phyloP scores from a whole-genome alignment of 2,888 invertebrate genomes.

The Lycocerus yunnanus region DNA sequence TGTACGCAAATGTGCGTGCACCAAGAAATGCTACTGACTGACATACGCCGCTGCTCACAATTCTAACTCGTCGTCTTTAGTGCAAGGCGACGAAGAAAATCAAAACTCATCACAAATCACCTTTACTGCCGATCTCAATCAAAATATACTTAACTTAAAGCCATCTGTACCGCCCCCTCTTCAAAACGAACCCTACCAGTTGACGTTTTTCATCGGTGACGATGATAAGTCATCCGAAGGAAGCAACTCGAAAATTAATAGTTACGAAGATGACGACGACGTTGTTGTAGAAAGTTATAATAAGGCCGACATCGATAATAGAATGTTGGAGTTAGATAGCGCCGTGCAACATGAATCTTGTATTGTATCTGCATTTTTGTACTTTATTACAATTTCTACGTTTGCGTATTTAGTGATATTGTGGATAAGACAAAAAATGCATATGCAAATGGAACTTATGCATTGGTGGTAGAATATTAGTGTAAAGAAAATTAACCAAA shows the following conservation, averaged over 20 bases:
- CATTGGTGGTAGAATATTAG: constrained; percentile 51
- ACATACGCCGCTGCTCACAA: constrained; percentile 64
- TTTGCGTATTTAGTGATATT: constrained; percentile 53
- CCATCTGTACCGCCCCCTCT: constrained; percentile 37
- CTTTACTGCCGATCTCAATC: constrained; percentile 35
- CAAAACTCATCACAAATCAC: constrained; percentile 31
- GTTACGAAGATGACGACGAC: constrained; percentile 39
- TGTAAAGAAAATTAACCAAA: constrained; percentile 18
- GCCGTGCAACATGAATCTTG: constrained; percentile 49
- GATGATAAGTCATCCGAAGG: constrained; percentile 32
- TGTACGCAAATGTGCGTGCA: constrained; percentile 95
- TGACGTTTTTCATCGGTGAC: constrained; percentile 52
- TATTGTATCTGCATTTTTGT: constrained; percentile 53
- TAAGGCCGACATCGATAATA: constrained; percentile 35
- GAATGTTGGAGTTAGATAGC: constrained; percentile 33
- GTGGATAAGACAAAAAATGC: constrained; percentile 54
- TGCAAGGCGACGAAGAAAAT: constrained; percentile 16
- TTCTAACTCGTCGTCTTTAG: constrained; percentile 48
- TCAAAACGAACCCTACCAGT: constrained; percentile 46
- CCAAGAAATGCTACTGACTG: constrained; percentile 85
- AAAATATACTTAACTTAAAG: constrained; percentile 43
- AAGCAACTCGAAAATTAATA: constrained; percentile 12
- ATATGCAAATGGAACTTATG: constrained; percentile 53
- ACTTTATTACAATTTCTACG: constrained; percentile 54
- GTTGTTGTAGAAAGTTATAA: constrained; percentile 51